Evolutionary conservation across 92 coral and sea anemone genomes (phyloP).

Genomic region (Epizoanthus scotinus): DNA sequence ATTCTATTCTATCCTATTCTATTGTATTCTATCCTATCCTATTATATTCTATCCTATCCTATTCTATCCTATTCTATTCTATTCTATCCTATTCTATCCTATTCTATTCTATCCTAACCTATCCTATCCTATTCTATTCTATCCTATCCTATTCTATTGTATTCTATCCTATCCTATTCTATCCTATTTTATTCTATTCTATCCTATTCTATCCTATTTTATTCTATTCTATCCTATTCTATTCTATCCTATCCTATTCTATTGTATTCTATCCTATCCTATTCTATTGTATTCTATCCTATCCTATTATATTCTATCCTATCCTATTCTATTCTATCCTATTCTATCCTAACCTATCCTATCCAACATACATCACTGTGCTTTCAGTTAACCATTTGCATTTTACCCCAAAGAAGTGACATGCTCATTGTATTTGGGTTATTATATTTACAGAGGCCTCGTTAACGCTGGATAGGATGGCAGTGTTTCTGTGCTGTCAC

Average conservation of each 20-base stretch:
- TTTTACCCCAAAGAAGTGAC: neutral
- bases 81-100: neutral
- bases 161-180: neutral
- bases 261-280: neutral
- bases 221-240: neutral
- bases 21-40: neutral
- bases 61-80: neutral
- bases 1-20: neutral
- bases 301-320: neutral
- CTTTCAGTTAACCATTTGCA: too few species aligned
- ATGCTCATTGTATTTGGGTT: neutral
- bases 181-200: neutral
- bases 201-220: neutral
- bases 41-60: neutral
- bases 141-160: neutral
- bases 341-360: neutral
- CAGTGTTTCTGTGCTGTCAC: slow-evolving; percentile 78
- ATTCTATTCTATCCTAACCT: neutral
- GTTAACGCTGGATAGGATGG: slow-evolving; percentile 81
- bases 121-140: neutral
- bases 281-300: neutral
- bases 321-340: neutral
- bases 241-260: neutral
- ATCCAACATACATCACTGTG: too few species aligned
- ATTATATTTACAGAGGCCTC: slow-evolving; percentile 57